phyloP scores from a whole-genome alignment of 2,888 invertebrate species.

The Drosophila hamatofila region DNA sequence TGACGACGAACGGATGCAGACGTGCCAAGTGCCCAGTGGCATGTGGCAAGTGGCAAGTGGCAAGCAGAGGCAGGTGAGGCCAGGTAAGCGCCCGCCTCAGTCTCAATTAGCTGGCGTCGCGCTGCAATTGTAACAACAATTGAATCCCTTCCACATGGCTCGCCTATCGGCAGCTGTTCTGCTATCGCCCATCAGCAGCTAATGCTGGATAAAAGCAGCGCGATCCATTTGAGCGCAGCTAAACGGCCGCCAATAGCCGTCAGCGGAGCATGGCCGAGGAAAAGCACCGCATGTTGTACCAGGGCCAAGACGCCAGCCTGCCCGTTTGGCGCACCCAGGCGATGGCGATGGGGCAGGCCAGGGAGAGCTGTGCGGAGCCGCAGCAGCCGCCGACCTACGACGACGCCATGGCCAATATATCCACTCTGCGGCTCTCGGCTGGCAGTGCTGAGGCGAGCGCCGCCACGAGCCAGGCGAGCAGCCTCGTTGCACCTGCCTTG shows the following conservation, averaged over 20 bases:
- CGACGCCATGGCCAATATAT: constrained; percentile 34
- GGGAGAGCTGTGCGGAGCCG: neutral
- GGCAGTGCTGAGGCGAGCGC: too few species aligned
- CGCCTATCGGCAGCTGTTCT: constrained; percentile 37
- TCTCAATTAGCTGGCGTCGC: constrained; percentile 8
- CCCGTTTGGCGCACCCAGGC: constrained; percentile 5
- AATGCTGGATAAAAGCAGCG: constrained; percentile 26
- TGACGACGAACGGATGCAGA: constrained; percentile 10
- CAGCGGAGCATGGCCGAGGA: constrained; percentile 48
- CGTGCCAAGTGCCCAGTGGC: constrained; percentile 16
- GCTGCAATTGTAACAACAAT: constrained; percentile 35
- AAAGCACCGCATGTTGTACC: constrained; percentile 60
- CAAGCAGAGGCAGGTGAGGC: neutral
- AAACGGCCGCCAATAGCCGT: constrained; percentile 22
- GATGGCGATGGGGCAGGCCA: neutral
- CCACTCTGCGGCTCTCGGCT: neutral
- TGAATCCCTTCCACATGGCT: neutral
- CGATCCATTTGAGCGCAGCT: neutral
- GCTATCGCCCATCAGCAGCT: neutral
- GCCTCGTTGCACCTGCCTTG: constrained; percentile 19
- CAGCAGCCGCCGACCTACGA: constrained; percentile 52
- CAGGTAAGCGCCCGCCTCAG: constrained; percentile 5
- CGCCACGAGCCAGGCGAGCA: neutral
- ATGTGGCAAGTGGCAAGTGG: too few species aligned
- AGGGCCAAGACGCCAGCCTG: constrained; percentile 56